These are phyloP conservation scores for Petrocephalus microphthalmus DNA, from an alignment of 2,113 vertebrate species.

Conservation along the genomic window DNA sequence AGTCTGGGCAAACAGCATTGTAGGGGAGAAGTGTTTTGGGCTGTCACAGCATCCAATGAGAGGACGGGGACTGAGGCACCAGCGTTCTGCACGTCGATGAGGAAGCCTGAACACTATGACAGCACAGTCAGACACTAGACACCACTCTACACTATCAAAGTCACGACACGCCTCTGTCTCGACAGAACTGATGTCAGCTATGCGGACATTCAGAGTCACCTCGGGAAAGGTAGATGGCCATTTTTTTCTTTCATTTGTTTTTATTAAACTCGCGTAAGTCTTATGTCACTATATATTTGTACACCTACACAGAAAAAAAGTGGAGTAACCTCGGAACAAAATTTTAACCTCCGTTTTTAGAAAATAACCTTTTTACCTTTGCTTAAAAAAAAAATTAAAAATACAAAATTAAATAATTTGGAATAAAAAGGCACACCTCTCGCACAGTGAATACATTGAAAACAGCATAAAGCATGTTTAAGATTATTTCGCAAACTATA, in stretches of 20 bases:
- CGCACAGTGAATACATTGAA: slow-evolving; percentile 83
- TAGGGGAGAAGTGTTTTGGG: neutral
- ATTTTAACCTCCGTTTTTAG: slow-evolving; percentile 53
- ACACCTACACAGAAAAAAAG: slow-evolving; percentile 24
- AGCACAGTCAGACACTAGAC: slow-evolving; percentile 10
- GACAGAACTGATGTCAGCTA: neutral
- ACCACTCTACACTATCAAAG: slow-evolving; percentile 10
- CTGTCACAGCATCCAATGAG: neutral
- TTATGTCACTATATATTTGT: slow-evolving; percentile 7
- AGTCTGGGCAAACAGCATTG: neutral
- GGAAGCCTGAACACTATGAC: neutral
- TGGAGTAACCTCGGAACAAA: slow-evolving; percentile 30
- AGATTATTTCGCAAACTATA: slow-evolving; percentile 28
- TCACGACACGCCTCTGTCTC: neutral
- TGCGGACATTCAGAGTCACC: slow-evolving; percentile 9
- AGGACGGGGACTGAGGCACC: neutral
- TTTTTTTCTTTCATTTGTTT: neutral
- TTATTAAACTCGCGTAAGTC: neutral
- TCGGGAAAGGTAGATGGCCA: neutral
- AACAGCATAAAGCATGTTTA: slow-evolving; percentile 70
- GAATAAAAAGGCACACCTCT: slow-evolving; percentile 93
- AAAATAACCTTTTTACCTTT: slow-evolving; percentile 58
- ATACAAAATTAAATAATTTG: slow-evolving; percentile 72
- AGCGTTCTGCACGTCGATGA: neutral
- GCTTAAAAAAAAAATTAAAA: slow-evolving; percentile 55